phyloP scores from a whole-genome alignment of 2,113 vertebrate species.

The Ameiurus melas region DNA sequence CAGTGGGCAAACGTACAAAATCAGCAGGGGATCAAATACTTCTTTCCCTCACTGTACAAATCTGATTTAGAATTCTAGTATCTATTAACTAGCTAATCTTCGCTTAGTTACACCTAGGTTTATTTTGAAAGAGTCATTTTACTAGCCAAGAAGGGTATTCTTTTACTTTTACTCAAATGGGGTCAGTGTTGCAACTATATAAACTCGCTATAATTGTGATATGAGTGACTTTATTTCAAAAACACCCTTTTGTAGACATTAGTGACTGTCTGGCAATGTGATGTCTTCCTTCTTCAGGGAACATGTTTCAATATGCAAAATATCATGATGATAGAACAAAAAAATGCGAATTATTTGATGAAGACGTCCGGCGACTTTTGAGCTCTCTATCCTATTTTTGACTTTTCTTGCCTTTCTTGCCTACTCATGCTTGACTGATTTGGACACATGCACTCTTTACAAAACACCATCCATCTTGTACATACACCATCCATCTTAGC shows the following conservation, averaged over 20 bases:
- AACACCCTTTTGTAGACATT: background rate
- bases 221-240: too few relatives aligned
- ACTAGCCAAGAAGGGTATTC: background rate
- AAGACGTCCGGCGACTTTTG: background rate
- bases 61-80: background rate
- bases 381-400: background rate
- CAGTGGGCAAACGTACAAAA: too few relatives aligned
- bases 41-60: too few relatives aligned
- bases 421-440: background rate
- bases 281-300: background rate
- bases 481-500: background rate
- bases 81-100: background rate
- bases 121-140: background rate
- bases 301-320: background rate
- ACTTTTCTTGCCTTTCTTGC: background rate
- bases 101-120: background rate
- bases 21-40: too few relatives aligned
- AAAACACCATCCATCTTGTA: background rate
- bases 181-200: background rate
- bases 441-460: background rate
- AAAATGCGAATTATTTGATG: background rate
- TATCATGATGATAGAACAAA: background rate
- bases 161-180: background rate
- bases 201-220: background rate
- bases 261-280: background rate